A percentile compares a stretch with the other conserved stretches of the same genome.
Evolutionary conservation across 2,113 vertebrate species (phyloP).

Genomic region (Lipophrys pholis): DNA sequence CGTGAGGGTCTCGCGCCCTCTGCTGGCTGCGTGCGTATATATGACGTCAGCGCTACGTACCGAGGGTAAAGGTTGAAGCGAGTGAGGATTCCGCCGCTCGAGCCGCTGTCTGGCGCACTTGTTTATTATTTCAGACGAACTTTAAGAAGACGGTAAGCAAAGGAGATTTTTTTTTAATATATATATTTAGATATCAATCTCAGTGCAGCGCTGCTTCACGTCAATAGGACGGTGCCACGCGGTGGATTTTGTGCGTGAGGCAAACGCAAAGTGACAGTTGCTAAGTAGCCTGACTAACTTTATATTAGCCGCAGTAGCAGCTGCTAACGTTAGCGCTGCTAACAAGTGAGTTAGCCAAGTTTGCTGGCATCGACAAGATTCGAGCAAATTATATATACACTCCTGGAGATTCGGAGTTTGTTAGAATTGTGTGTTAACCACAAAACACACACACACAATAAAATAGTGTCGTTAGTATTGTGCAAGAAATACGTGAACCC

Average conservation of each 20-base stretch:
- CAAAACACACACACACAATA: too few species aligned
- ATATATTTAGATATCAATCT: too few species aligned
- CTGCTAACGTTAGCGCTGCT: constrained; percentile 64
- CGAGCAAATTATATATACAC: neutral
- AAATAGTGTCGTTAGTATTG: too few species aligned
- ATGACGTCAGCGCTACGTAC: neutral
- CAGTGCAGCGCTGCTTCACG: too few species aligned
- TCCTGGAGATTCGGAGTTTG: neutral
- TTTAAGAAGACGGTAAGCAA: constrained; percentile 62
- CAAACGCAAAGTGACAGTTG: constrained; percentile 6
- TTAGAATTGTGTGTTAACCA: neutral
- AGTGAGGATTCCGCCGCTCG: constrained; percentile 69
- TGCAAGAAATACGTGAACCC: neutral
- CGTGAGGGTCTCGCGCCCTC: constrained; percentile 17
- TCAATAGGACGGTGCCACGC: too few species aligned
- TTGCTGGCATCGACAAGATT: constrained; percentile 14
- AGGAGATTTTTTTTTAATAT: too few species aligned
- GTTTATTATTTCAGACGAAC: constrained; percentile 58
- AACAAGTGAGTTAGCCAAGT: constrained; percentile 52
- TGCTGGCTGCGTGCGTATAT: constrained; percentile 1
- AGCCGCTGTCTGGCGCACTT: constrained; percentile 68
- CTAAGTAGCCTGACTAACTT: constrained; percentile 49
- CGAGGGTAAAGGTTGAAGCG: constrained; percentile 76
- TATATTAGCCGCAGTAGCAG: constrained; percentile 20
- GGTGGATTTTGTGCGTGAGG: too few species aligned